Conservation (phyloP, 2,113 vertebrate species). For the Chrysemys picta region DNA sequence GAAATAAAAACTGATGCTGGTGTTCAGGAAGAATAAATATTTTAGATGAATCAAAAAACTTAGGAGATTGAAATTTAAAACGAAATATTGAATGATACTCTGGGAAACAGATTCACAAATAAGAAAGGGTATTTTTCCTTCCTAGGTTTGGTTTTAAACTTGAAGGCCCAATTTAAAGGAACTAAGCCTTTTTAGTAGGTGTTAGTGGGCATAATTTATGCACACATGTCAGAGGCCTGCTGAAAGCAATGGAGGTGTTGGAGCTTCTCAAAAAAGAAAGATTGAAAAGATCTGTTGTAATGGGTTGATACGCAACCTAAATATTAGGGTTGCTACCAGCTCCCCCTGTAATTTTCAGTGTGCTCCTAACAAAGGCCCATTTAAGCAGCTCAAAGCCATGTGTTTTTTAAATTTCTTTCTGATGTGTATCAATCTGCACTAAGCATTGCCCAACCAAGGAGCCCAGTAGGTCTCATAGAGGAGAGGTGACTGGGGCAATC, state of each 20-base stretch:
- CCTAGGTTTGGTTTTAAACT: background rate
- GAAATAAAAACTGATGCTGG: background rate
- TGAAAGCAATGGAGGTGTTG: background rate
- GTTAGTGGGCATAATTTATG: background rate
- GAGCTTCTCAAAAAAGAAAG: background rate
- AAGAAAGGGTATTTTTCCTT: background rate
- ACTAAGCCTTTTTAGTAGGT: background rate
- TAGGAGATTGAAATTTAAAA: background rate
- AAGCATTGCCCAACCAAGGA: background rate
- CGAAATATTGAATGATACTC: background rate
- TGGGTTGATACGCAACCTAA: background rate
- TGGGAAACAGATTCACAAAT: background rate
- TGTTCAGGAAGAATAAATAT: background rate
- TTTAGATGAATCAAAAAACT: background rate
- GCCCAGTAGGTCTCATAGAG: background rate
- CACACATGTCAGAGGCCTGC: background rate
- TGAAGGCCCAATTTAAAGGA: background rate
- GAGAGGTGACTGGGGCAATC: too few species aligned
- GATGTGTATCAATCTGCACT: background rate
- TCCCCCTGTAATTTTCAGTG: background rate
- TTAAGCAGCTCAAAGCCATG: background rate
- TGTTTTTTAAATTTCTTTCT: background rate
- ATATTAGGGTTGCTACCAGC: background rate
- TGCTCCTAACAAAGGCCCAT: background rate
- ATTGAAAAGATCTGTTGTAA: background rate